These are phyloP conservation scores for Diarsia brunnea DNA, from an alignment of 2,888 invertebrate species.

Conservation along the genomic window DNA sequence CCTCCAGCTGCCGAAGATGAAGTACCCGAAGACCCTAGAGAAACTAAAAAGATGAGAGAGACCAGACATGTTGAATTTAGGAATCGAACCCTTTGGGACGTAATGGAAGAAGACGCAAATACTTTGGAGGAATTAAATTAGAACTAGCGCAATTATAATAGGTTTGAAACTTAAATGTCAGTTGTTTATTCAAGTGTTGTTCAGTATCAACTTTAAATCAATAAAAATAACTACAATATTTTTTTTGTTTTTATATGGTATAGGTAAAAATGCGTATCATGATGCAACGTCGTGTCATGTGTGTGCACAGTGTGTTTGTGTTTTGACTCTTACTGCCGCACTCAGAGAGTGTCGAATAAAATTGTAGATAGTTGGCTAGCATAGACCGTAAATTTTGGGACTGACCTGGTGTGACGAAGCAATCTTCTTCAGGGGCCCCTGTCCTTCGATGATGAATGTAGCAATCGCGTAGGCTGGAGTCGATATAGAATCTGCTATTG, in stretches of 20 bases:
- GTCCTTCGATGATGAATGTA: no score
- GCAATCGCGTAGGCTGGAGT: no score
- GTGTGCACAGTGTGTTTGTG: not conserved
- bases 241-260: not conserved
- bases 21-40: conserved; percentile 63
- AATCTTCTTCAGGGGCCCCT: no score
- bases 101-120: conserved; percentile 78
- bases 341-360: no score
- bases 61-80: conserved; percentile 65
- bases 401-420: no score
- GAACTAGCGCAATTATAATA: not conserved
- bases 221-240: not conserved
- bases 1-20: conserved; percentile 57
- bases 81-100: conserved; percentile 80
- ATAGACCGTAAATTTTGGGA: no score
- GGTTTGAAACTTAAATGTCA: conserved; percentile 16
- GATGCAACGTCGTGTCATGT: not conserved
- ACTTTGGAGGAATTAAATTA: conserved; percentile 60
- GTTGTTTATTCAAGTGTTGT: conserved; percentile 52
- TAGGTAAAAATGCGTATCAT: not conserved
- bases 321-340: no score
- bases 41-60: conserved; percentile 57
- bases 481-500: no score
- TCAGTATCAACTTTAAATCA: conserved; percentile 4
- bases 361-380: no score